A percentile compares a stretch with the other conserved stretches of the same genome.
Conservation (phyloP, 1,140 invertebrate species). For the Nixonia krombeini region DNA sequence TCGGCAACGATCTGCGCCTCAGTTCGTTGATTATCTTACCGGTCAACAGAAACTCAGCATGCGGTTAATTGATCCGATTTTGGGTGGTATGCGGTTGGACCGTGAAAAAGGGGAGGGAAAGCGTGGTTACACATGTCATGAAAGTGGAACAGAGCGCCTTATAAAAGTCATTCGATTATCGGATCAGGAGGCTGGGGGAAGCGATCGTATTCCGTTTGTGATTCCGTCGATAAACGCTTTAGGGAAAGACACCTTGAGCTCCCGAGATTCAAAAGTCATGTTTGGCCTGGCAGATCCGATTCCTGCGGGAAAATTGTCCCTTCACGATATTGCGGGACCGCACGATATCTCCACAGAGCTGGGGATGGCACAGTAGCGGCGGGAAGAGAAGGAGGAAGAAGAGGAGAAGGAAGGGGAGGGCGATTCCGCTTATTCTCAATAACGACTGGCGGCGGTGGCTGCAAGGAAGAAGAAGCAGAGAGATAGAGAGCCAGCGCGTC, state of each 20-base stretch:
- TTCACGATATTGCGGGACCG: slow-evolving; percentile 46
- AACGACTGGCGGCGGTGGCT: slow-evolving; percentile 50
- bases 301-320: slow-evolving; percentile 65
- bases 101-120: no score
- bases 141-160: slow-evolving; percentile 32
- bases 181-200: slow-evolving; percentile 37
- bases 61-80: no score
- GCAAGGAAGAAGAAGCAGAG: slow-evolving; percentile 43
- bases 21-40: no score
- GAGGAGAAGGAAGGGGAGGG: no score
- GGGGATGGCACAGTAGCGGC: no score
- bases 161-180: slow-evolving; percentile 46
- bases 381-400: no score
- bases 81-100: no score
- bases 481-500: slow-evolving; percentile 19
- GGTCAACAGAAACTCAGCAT: no score
- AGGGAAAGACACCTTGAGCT: slow-evolving; percentile 22
- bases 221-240: slow-evolving; percentile 56
- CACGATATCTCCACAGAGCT: slow-evolving; percentile 53
- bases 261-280: slow-evolving; percentile 58
- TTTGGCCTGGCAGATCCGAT: slow-evolving; percentile 40
- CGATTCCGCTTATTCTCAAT: slow-evolving; percentile 63
- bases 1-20: no score
- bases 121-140: no score
- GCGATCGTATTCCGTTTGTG: slow-evolving; percentile 52